Evolutionary conservation across 2,888 invertebrate genomes (phyloP), one percentile per base, ranked within the genome.

Genomic region (Branchinecta sandiegonensis): DNA sequence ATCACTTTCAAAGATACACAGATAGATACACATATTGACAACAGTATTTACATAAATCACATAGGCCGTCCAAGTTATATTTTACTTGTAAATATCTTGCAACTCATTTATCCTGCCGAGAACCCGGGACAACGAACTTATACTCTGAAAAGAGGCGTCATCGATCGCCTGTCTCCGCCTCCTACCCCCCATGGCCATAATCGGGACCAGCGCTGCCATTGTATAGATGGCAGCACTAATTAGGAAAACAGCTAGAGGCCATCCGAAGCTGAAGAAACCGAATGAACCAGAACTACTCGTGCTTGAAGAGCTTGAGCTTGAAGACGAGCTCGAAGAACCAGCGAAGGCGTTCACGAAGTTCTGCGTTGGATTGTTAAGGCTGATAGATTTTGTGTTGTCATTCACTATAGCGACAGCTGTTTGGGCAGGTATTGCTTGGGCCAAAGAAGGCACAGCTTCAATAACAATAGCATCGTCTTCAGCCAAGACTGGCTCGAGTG

Each of bases 341-440:
- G 23, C 9, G 23, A 23, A 23, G 10, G n/a, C 9, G 63, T n/a
- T n/a, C 8, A 23, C 63, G 11, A 56, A 56, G 63, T 56, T 56
- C 23, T 56, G n/a, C n/a, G 63, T 56, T 56, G 63, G 63, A 56
- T 56, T 56, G 63, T 23, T 56, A 17, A 56, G 63, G 63, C 8
- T 23, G 14, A n/a, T 23, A 17, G 10, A 23, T 9, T 10, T 56
- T 56, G 63, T 56, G 63, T 56, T 10, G 63, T 56, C 23, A 9
- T 56, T 56, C 63, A 17, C 14, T 9, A 23, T 8, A 56, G 63
- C 14, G 63, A n/a, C 14, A 56, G 9, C 23, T 56, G 12, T 17
- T 56, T n/a, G n/a, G n/a, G 63, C 63, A 56, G 63, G 63, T 17
- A 56, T 10, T n/a, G 11, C 11, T 56, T 23, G 14, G n/a, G n/a